Evolutionary conservation across 2,113 vertebrate species (phyloP).

Genomic region (Stictonetta naevosa): DNA sequence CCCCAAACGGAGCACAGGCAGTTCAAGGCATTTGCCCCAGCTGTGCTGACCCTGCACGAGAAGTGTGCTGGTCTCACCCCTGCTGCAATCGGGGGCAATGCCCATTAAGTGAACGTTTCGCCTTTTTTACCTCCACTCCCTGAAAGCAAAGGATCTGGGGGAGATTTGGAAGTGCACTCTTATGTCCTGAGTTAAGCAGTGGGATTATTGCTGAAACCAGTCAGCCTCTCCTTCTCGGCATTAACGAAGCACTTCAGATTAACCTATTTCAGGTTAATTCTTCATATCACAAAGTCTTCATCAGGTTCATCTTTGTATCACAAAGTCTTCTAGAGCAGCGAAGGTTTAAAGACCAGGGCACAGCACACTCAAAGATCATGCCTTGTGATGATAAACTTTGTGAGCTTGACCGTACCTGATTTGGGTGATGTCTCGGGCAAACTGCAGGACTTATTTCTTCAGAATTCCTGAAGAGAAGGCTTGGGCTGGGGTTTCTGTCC

Average conservation of each 20-base stretch:
- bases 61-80: background rate
- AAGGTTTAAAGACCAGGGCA: background rate
- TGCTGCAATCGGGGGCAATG: accelerated
- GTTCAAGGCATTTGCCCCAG: background rate
- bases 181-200: background rate
- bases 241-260: background rate
- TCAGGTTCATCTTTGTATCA: background rate
- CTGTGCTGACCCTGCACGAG: background rate
- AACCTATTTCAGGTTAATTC: background rate
- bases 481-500: background rate
- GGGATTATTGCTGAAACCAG: background rate
- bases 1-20: conserved; percentile 2
- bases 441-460: background rate
- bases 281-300: background rate
- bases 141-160: background rate
- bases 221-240: background rate
- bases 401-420: background rate
- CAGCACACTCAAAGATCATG: background rate
- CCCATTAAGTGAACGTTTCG: background rate
- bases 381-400: background rate
- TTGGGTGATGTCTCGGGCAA: background rate
- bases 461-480: background rate
- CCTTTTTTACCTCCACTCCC: background rate
- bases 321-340: accelerated
- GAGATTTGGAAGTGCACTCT: accelerated